phyloP scores from a whole-genome alignment of 2,113 vertebrate genomes.

The Hemiscyllium ocellatum region DNA sequence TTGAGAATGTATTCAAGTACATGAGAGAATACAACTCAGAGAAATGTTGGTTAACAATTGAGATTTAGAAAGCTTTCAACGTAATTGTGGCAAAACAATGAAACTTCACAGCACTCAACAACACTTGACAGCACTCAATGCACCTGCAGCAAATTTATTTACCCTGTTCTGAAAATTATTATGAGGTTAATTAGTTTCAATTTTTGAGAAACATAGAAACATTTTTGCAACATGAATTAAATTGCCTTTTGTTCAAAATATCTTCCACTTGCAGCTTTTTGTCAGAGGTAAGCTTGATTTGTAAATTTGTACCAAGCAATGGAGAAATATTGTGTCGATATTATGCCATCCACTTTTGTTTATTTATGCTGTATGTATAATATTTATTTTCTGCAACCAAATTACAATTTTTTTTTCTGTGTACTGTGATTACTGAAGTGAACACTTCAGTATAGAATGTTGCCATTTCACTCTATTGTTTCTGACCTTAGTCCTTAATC shows the following conservation, averaged over 20 bases:
- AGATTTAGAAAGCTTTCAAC: not conserved
- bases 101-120: not conserved
- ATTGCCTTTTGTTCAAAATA: not conserved
- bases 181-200: not conserved
- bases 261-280: not conserved
- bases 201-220: not conserved
- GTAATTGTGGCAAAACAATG: not conserved
- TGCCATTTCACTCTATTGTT: not conserved
- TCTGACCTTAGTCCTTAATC: not conserved
- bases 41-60: not conserved
- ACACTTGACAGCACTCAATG: not conserved
- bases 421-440: not conserved
- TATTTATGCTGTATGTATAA: not conserved
- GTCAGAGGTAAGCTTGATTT: not conserved
- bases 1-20: not conserved
- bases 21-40: not conserved
- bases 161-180: not conserved
- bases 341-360: not conserved
- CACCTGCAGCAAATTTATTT: not conserved
- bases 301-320: not conserved
- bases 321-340: not conserved
- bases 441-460: not conserved
- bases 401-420: not conserved
- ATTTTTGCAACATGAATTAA: conserved; percentile 4
- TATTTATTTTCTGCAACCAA: not conserved